Evolutionary conservation across 2,888 invertebrate genomes (phyloP).

Genomic region (Galerucella nymphaeae): DNA sequence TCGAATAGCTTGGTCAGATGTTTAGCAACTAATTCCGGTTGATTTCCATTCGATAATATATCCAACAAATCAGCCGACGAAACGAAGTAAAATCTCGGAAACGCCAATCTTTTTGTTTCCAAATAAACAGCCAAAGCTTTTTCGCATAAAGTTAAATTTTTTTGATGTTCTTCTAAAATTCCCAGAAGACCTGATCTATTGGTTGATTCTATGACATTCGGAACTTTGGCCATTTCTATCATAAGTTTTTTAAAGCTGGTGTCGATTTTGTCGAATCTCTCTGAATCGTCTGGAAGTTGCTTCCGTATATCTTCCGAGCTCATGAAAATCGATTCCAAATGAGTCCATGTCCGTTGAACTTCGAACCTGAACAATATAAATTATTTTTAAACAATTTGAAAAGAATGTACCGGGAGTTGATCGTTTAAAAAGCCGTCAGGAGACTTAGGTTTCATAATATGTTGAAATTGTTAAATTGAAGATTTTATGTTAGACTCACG

Average conservation of each 20-base stretch:
- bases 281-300: conserved; percentile 93
- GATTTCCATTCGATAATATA: conserved; percentile 94
- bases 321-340: conserved; percentile 97
- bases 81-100: conserved; percentile 96
- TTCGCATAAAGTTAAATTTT: conserved; percentile 89
- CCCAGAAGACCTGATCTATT: conserved; percentile 85
- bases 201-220: conserved; percentile 89
- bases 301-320: conserved; percentile 96
- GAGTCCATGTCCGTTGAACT: conserved; percentile 96
- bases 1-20: conserved; percentile 96
- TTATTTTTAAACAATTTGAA: too few species aligned
- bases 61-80: conserved; percentile 95
- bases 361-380: conserved; percentile 18
- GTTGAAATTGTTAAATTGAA: too few species aligned
- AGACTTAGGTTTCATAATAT: too few species aligned
- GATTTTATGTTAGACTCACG: too few species aligned
- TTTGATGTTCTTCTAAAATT: conserved; percentile 84
- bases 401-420: too few species aligned
- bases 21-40: conserved; percentile 87
- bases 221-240: conserved; percentile 80
- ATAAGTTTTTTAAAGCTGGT: conserved; percentile 88
- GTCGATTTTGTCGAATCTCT: conserved; percentile 91
- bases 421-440: too few species aligned
- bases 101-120: conserved; percentile 95
- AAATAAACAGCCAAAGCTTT: conserved; percentile 97